These are phyloP conservation scores for Psittacara wagleri DNA, from an alignment of 2,113 vertebrate genomes.

Conservation along the genomic window DNA sequence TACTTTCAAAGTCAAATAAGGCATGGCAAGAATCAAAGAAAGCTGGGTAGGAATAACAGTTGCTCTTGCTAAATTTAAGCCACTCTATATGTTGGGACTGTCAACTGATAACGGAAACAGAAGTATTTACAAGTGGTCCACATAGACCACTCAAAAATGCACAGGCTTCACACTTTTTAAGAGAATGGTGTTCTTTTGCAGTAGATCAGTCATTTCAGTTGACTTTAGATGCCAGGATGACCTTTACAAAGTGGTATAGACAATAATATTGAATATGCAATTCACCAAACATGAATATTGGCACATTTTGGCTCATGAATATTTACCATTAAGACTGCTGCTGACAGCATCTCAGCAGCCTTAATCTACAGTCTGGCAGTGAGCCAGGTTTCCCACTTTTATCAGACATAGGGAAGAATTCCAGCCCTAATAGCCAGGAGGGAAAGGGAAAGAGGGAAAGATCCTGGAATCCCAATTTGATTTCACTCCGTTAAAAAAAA, in stretches of 20 bases:
- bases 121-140: constrained; percentile 17
- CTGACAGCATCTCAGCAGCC: constrained; percentile 39
- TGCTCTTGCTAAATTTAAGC: constrained; percentile 21
- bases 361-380: constrained; percentile 34
- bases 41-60: neutral
- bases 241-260: constrained; percentile 44
- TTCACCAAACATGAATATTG: constrained; percentile 23
- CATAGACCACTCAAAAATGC: neutral
- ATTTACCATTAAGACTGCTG: constrained; percentile 55
- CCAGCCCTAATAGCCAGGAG: neutral
- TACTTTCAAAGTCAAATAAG: constrained; percentile 48
- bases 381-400: constrained; percentile 25
- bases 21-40: constrained; percentile 10
- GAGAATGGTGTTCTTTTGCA: constrained; percentile 1
- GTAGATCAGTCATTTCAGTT: constrained; percentile 5
- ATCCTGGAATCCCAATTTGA: neutral
- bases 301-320: constrained; percentile 56
- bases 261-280: constrained; percentile 46
- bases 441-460: neutral
- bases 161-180: constrained; percentile 4
- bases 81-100: neutral
- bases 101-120: constrained; percentile 32
- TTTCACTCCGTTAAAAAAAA: neutral
- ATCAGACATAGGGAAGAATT: constrained; percentile 3
- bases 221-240: constrained; percentile 30